Percentiles rank a stretch among this genome's conserved stretches.
Evolutionary conservation across 1,140 invertebrate species (phyloP).

Genomic region (Orius insidiosus): DNA sequence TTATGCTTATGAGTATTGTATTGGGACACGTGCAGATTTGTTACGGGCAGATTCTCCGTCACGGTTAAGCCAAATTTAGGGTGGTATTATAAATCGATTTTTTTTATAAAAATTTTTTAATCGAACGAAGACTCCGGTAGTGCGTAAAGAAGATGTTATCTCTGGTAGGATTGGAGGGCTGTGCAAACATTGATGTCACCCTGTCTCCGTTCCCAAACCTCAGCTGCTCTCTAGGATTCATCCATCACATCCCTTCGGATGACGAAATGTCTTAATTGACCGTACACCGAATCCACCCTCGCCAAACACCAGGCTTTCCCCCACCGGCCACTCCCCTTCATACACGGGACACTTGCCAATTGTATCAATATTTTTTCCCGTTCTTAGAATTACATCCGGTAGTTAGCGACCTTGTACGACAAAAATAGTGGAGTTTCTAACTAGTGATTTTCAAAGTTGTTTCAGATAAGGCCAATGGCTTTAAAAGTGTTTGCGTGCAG

Average conservation of each 20-base stretch:
- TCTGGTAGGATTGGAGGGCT: not conserved
- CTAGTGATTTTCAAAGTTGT: too few relatives aligned
- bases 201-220: conserved; percentile 3
- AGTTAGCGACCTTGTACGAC: too few relatives aligned
- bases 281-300: conserved; percentile 12
- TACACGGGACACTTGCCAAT: not conserved
- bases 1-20: conserved; percentile 10
- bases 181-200: conserved; percentile 5
- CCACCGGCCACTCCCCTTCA: not conserved
- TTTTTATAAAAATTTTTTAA: too few relatives aligned
- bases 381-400: too few relatives aligned
- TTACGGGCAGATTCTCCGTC: conserved; percentile 3
- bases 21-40: conserved; percentile 7
- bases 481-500: too few relatives aligned
- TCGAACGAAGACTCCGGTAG: too few relatives aligned
- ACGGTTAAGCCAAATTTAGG: too few relatives aligned
- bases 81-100: too few relatives aligned
- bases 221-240: not conserved
- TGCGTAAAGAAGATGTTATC: too few relatives aligned
- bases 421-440: too few relatives aligned
- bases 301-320: not conserved
- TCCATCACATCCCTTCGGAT: conserved; percentile 7
- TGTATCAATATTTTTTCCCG: not conserved
- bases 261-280: conserved; percentile 17
- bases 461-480: too few relatives aligned